phyloP scores from a whole-genome alignment of 2,888 invertebrate genomes.

The Polydesmus complanatus region DNA sequence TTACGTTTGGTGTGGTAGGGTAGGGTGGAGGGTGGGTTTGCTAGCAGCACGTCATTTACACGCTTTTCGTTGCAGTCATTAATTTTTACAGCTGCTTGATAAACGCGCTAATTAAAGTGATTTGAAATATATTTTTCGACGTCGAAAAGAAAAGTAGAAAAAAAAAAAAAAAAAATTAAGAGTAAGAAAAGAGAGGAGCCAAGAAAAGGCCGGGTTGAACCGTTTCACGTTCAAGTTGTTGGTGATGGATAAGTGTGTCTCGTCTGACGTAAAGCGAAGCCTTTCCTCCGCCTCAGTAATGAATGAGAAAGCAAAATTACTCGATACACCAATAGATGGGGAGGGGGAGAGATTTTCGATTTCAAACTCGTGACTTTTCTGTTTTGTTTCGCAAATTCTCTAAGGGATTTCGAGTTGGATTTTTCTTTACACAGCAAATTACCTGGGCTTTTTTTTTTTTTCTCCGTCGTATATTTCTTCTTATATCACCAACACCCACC shows the following conservation, averaged over 20 bases:
- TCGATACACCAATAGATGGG: neutral
- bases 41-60: too few relatives aligned
- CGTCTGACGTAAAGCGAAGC: neutral
- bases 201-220: too few relatives aligned
- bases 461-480: neutral
- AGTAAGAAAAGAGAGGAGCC: too few relatives aligned
- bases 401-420: neutral
- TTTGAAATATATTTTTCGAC: neutral
- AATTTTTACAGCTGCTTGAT: neutral
- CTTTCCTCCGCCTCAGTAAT: neutral
- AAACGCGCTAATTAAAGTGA: neutral
- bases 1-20: too few relatives aligned
- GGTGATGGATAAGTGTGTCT: neutral
- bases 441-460: neutral
- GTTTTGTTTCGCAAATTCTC: neutral
- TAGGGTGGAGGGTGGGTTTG: too few relatives aligned
- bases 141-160: neutral
- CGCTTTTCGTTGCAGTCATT: neutral
- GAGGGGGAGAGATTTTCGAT: neutral
- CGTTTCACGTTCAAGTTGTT: too few relatives aligned
- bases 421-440: neutral
- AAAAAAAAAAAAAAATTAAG: too few relatives aligned
- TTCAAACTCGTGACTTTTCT: neutral
- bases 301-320: neutral
- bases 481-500: neutral